Percentiles rank a stretch among this genome's conserved stretches.
Evolutionary conservation across 2,888 invertebrate species (phyloP).

Genomic region (Cybosia mesomella): DNA sequence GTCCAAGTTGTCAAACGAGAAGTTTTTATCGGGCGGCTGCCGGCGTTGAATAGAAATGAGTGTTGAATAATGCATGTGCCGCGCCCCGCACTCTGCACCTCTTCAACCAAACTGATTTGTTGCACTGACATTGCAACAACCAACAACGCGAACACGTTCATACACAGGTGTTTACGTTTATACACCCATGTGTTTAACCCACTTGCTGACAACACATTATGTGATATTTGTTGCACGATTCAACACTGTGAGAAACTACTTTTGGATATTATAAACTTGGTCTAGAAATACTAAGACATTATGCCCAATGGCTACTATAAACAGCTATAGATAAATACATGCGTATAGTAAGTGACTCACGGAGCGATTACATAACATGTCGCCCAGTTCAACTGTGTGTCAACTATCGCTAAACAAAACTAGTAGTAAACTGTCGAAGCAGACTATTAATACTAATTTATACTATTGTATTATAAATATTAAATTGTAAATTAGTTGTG

Average conservation of each 20-base stretch:
- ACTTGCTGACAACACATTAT: conserved; percentile 39
- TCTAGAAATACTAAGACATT: conserved; percentile 47
- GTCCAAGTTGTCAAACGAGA: conserved; percentile 85
- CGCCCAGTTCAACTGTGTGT: conserved; percentile 45
- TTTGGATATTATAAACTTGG: conserved; percentile 33
- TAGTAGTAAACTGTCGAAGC: conserved; percentile 11
- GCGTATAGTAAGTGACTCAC: conserved; percentile 51
- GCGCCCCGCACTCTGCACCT: conserved; percentile 58
- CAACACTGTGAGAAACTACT: conserved; percentile 41
- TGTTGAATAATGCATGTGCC: conserved; percentile 82
- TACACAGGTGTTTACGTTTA: conserved; percentile 55
- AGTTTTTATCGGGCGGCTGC: conserved; percentile 85
- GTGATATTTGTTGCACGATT: conserved; percentile 31
- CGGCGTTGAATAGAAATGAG: conserved; percentile 86
- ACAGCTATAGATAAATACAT: conserved; percentile 26
- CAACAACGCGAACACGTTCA: conserved; percentile 53
- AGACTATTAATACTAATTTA: conserved; percentile 19
- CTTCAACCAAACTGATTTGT: conserved; percentile 74
- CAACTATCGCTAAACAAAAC: conserved; percentile 43
- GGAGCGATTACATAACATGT: conserved; percentile 48
- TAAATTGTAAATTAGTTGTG: no score
- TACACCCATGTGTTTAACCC: conserved; percentile 30
- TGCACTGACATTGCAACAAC: conserved; percentile 60
- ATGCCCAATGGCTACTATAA: conserved; percentile 31
- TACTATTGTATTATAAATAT: no score